A percentile compares a stretch with the other conserved stretches of the same genome.
These are phyloP conservation scores for Danaus melanippus DNA, from an alignment of 1,140 invertebrate species.

Conservation along the genomic window DNA sequence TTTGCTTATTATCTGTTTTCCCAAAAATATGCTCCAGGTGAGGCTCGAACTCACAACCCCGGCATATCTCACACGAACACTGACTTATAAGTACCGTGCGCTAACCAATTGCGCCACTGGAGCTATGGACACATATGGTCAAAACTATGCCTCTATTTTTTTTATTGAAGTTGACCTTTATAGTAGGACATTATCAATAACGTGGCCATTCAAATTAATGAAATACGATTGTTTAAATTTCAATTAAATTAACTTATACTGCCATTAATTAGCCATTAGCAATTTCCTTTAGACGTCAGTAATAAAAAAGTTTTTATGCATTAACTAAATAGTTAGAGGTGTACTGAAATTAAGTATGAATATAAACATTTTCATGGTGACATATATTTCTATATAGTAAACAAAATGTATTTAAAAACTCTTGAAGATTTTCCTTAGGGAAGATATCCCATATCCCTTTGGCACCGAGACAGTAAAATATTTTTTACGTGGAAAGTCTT, in stretches of 20 bases:
- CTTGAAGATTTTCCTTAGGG: too few species aligned
- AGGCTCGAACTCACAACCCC: conserved; percentile 19
- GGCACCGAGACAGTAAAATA: too few species aligned
- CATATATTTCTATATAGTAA: too few species aligned
- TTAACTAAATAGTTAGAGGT: too few species aligned
- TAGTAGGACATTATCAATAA: not conserved
- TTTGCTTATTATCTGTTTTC: too few species aligned
- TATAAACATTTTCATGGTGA: too few species aligned
- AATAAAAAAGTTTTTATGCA: too few species aligned
- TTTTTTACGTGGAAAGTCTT: too few species aligned
- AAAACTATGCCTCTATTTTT: conserved; percentile 4
- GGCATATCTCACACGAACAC: conserved; percentile 15
- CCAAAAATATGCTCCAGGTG: conserved; percentile 16
- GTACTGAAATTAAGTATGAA: too few species aligned
- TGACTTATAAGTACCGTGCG: conserved; percentile 17
- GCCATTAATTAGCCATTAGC: not conserved
- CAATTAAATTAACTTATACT: conserved; percentile 5
- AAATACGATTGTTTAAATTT: not conserved
- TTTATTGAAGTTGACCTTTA: not conserved
- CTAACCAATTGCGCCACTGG: conserved; percentile 18
- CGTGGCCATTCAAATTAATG: too few species aligned
- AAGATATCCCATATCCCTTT: too few species aligned
- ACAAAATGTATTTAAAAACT: too few species aligned
- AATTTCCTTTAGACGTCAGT: not conserved
- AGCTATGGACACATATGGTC: conserved; percentile 1